Percentiles rank a stretch among this genome's conserved stretches.
Evolutionary conservation across 2,888 invertebrate species (phyloP).

Genomic region (Caenorhabditis parvicauda): DNA sequence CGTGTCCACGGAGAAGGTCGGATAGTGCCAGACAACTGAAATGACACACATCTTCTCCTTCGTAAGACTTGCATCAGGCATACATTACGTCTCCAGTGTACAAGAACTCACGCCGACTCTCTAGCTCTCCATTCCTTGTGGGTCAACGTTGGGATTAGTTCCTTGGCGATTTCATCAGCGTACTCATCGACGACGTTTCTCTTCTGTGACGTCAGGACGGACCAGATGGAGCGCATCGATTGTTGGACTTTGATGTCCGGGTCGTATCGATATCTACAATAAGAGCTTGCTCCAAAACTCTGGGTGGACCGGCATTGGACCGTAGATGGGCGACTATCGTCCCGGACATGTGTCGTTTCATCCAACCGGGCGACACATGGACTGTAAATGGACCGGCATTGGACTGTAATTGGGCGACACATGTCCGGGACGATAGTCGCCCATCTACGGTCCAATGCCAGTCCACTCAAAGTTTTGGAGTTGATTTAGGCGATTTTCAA

Average conservation of each 20-base stretch:
- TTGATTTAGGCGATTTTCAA: no score
- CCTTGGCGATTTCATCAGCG: constrained; percentile 78
- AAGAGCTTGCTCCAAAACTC: no score
- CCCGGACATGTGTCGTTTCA: no score
- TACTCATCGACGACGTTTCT: constrained; percentile 81
- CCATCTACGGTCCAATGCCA: no score
- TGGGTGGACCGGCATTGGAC: no score
- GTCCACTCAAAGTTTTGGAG: no score
- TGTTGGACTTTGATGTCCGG: constrained; percentile 86
- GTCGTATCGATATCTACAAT: constrained; percentile 76
- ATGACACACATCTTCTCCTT: no score
- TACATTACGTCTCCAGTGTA: background rate
- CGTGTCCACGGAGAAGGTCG: constrained; percentile 76
- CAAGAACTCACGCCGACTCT: constrained; percentile 72
- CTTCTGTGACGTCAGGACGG: constrained; percentile 80
- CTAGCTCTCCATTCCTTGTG: constrained; percentile 83
- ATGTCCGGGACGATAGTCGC: no score
- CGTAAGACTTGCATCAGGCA: background rate
- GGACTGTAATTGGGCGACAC: no score
- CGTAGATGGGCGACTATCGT: no score
- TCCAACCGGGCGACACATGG: no score
- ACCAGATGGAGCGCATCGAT: constrained; percentile 92
- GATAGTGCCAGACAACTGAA: constrained; percentile 78
- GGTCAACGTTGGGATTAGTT: constrained; percentile 79
- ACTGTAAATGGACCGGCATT: no score